phyloP scores from a whole-genome alignment of 2,113 vertebrate genomes.

The Ariopsis seemanni region DNA sequence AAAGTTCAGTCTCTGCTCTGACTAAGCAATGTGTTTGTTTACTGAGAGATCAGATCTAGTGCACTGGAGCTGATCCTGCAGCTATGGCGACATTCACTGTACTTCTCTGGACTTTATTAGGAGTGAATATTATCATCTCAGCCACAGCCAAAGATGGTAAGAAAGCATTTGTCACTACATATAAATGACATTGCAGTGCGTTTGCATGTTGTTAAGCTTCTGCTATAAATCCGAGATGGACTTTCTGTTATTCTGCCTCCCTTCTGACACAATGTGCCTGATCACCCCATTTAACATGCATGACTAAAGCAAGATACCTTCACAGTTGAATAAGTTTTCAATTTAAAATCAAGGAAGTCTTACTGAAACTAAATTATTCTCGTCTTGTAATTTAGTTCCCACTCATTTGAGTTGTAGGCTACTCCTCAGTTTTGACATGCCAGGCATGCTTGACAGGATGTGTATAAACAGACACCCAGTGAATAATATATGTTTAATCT shows the following conservation, averaged over 20 bases:
- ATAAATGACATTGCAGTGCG: not conserved
- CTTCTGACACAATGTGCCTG: not conserved
- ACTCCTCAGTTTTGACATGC: not conserved
- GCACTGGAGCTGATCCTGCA: not conserved
- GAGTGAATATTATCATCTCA: not conserved
- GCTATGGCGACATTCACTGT: not conserved
- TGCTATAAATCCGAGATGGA: not conserved
- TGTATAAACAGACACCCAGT: not conserved
- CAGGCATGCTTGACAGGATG: not conserved
- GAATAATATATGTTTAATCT: not conserved
- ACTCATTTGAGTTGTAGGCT: not conserved
- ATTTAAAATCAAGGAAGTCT: not conserved
- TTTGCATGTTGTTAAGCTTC: not conserved
- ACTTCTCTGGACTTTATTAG: conserved; percentile 1
- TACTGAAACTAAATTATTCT: not conserved
- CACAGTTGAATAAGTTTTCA: not conserved
- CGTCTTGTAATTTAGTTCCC: not conserved
- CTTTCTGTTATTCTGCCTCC: not conserved
- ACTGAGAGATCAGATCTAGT: not conserved
- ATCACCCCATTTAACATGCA: not conserved
- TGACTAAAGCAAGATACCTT: not conserved
- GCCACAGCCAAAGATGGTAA: conserved; percentile 13
- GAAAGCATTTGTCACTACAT: not conserved
- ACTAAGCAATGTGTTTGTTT: not conserved
- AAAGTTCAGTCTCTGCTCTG: not conserved